Conservation (phyloP, 2,888 invertebrate genomes). For the Psylliodes chrysocephalus region DNA sequence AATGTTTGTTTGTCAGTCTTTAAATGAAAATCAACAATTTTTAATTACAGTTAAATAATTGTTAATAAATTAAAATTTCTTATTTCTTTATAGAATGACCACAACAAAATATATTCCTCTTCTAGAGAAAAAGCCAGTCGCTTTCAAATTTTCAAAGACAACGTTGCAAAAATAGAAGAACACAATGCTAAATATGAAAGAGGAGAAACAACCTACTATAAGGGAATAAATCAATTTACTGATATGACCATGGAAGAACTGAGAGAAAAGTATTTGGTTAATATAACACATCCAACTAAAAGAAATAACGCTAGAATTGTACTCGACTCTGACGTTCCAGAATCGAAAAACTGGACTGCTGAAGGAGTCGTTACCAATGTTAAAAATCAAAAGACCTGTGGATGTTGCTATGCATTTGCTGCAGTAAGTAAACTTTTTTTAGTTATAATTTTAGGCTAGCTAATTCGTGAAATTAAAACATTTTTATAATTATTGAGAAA, state of each 20-base stretch:
- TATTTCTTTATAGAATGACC: constrained; percentile 18
- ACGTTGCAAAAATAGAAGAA: constrained; percentile 24
- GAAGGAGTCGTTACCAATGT: constrained; percentile 24
- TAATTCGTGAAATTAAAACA: too few relatives aligned
- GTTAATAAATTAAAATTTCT: too few relatives aligned
- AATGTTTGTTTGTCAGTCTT: too few relatives aligned
- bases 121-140: constrained; percentile 24
- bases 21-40: too few relatives aligned
- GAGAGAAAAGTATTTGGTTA: background rate
- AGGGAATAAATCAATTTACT: constrained; percentile 33
- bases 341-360: constrained; percentile 32
- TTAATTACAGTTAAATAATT: too few relatives aligned
- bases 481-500: too few relatives aligned
- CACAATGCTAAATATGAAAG: constrained; percentile 35
- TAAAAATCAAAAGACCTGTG: constrained; percentile 32
- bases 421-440: constrained; percentile 35
- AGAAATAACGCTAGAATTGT: background rate
- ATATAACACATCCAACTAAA: background rate
- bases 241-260: constrained; percentile 36
- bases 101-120: constrained; percentile 31
- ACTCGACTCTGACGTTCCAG: constrained; percentile 2
- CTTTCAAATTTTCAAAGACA: constrained; percentile 30
- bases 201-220: constrained; percentile 29
- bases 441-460: too few relatives aligned
- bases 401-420: constrained; percentile 35